Percentiles rank a stretch among this genome's conserved stretches.
phyloP scores from a whole-genome alignment of 2,888 invertebrate genomes.

The Adineta ricciae region DNA sequence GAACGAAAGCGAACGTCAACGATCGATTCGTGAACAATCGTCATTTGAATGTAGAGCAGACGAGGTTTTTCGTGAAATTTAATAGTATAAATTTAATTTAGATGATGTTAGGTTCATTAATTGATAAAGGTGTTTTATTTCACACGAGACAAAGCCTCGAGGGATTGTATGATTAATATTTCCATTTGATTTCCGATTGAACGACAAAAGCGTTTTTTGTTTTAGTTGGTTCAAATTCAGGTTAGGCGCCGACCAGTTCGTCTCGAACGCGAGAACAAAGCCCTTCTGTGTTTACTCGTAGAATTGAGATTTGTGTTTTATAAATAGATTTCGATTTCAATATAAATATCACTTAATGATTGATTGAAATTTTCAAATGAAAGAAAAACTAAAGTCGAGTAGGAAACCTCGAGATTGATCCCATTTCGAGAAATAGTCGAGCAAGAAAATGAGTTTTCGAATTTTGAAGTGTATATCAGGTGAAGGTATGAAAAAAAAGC shows the following conservation, averaged over 20 bases:
- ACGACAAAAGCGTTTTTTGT: neutral
- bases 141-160: neutral
- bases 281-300: neutral
- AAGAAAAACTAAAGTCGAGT: no score
- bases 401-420: neutral
- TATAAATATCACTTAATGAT: neutral
- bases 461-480: neutral
- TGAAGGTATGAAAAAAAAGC: neutral
- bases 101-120: neutral
- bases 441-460: neutral
- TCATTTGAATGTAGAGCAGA: neutral
- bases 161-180: neutral
- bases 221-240: no score
- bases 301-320: neutral
- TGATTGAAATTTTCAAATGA: no score
- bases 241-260: neutral
- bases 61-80: no score
- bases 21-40: neutral
- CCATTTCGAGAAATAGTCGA: neutral
- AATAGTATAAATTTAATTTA: neutral
- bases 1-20: neutral
- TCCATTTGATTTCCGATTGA: neutral
- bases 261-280: neutral
- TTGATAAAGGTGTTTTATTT: neutral
- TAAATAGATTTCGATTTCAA: no score